phyloP scores from a whole-genome alignment of 2,888 invertebrate genomes.

The Caenorhabditis sp. region DNA sequence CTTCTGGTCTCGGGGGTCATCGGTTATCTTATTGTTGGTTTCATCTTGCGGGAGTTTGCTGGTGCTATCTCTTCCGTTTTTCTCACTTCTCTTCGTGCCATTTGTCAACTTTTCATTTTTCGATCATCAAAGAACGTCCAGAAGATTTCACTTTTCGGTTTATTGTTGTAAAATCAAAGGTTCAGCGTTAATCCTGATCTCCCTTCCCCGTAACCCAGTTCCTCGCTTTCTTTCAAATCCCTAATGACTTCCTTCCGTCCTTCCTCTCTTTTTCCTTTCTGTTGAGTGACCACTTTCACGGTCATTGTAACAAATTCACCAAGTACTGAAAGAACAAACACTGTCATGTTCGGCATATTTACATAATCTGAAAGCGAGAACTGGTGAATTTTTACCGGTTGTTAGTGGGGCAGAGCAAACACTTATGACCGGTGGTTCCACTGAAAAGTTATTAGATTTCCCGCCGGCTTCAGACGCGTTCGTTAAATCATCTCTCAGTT shows the following conservation, averaged over 20 bases:
- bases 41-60: constrained; percentile 34
- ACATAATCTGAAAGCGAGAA: constrained; percentile 45
- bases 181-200: not conserved
- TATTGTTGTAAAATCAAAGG: not conserved
- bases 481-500: not conserved
- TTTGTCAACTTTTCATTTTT: constrained; percentile 35
- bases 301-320: constrained; percentile 21
- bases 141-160: not conserved
- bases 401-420: not conserved
- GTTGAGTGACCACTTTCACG: constrained; percentile 4
- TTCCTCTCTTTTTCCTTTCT: not conserved
- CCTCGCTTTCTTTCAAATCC: not conserved
- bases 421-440: constrained; percentile 8
- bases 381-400: not conserved
- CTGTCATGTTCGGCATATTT: constrained; percentile 28
- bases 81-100: constrained; percentile 17
- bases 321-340: constrained; percentile 30
- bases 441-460: constrained; percentile 9
- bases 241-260: constrained; percentile 1
- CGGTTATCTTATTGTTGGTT: constrained; percentile 13
- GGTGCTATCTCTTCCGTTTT: constrained; percentile 19
- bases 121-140: constrained; percentile 33
- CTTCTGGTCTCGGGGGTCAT: too few species aligned
- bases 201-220: not conserved
- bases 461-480: not conserved